A percentile compares a stretch with the other conserved stretches of the same genome.
These are phyloP conservation scores for Latrodectus geometricus DNA, from an alignment of 1,140 invertebrate species.

Conservation along the genomic window DNA sequence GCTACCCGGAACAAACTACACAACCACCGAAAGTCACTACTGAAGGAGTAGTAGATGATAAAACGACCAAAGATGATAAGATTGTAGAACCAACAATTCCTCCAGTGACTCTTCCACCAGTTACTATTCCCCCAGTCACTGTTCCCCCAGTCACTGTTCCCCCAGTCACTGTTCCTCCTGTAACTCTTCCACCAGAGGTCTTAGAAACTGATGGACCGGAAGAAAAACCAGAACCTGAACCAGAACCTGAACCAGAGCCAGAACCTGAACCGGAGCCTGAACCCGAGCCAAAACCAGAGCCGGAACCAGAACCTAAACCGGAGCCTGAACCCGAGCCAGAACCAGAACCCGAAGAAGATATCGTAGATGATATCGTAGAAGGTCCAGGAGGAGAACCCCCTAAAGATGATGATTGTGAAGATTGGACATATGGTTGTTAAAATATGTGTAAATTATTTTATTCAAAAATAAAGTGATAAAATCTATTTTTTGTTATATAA, in stretches of 20 bases:
- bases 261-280: neutral
- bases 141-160: too few species aligned
- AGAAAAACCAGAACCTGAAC: neutral
- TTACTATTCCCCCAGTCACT: too few species aligned
- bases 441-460: too few species aligned
- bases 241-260: neutral
- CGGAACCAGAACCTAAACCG: neutral
- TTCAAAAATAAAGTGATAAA: too few species aligned
- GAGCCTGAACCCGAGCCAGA: slow-evolving; percentile 3
- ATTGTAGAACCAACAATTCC: neutral
- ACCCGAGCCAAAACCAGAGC: neutral
- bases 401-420: slow-evolving; percentile 32
- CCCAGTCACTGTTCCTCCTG: too few species aligned
- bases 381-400: slow-evolving; percentile 18
- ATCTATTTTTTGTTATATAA: too few species aligned
- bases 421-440: slow-evolving; percentile 29
- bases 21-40: neutral
- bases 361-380: neutral
- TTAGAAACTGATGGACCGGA: neutral
- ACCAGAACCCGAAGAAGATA: neutral
- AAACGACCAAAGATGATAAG: neutral
- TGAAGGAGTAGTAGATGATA: neutral
- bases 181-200: neutral
- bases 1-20: neutral
- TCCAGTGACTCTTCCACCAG: neutral